Percentiles rank a stretch among this genome's conserved stretches.
Evolutionary conservation across 2,888 invertebrate species (phyloP).

Genomic region (Mythimna vitellina): DNA sequence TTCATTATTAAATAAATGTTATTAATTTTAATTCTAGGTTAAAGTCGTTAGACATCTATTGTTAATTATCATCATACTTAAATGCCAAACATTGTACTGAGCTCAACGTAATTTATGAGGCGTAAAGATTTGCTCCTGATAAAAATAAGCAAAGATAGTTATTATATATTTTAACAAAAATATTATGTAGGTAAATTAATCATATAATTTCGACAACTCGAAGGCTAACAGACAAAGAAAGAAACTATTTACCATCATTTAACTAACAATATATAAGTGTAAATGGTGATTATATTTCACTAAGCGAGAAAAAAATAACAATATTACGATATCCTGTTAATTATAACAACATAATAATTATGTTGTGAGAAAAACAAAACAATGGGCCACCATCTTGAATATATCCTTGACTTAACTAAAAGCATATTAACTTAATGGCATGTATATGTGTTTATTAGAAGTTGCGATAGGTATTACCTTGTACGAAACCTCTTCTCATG

Average conservation of each 20-base stretch:
- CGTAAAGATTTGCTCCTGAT: slow-evolving; percentile 9
- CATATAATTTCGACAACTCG: background rate
- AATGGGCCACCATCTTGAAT: slow-evolving; percentile 49
- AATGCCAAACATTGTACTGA: too few species aligned
- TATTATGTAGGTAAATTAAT: background rate
- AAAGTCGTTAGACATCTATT: background rate
- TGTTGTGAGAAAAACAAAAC: slow-evolving; percentile 57
- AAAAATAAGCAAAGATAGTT: background rate
- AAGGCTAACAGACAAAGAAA: slow-evolving; percentile 14
- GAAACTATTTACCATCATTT: slow-evolving; percentile 26
- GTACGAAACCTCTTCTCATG: too few species aligned
- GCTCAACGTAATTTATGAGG: background rate
- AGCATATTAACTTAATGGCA: slow-evolving; percentile 32
- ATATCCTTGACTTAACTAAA: slow-evolving; percentile 52
- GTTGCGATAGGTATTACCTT: too few species aligned
- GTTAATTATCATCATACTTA: background rate
- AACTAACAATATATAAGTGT: slow-evolving; percentile 9
- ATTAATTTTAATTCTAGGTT: too few species aligned
- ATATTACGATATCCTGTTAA: slow-evolving; percentile 56
- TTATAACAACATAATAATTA: slow-evolving; percentile 43
- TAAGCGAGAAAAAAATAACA: slow-evolving; percentile 48
- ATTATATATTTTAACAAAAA: background rate
- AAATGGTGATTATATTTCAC: slow-evolving; percentile 38
- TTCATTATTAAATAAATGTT: too few species aligned
- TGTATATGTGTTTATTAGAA: too few species aligned